Percentiles rank a stretch among this genome's conserved stretches.
Conservation (phyloP, 1,140 invertebrate genomes). For the Diachasmimorpha longicaudata region DNA sequence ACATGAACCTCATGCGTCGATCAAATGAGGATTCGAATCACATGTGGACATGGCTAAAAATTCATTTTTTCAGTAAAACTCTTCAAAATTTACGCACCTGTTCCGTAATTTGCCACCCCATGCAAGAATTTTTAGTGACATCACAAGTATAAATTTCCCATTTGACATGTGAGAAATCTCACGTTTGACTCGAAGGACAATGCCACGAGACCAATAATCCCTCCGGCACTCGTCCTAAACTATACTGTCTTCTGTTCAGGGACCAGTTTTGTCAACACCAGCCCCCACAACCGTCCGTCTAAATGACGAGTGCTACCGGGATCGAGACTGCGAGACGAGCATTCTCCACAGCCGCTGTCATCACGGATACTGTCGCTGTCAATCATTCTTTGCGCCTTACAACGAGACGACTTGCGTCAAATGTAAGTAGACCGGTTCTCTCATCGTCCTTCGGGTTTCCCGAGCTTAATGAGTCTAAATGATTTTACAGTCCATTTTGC, state of each 20-base stretch:
- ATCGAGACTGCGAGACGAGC: constrained; percentile 66
- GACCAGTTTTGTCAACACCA: constrained; percentile 23
- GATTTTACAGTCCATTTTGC: too few species aligned
- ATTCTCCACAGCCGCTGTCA: constrained; percentile 66
- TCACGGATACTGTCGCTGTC: constrained; percentile 69
- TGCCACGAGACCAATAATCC: too few species aligned
- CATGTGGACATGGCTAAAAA: too few species aligned
- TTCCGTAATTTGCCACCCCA: too few species aligned
- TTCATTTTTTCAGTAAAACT: neutral
- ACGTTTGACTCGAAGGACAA: too few species aligned
- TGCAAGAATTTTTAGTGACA: too few species aligned
- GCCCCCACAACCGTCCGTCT: constrained; percentile 34
- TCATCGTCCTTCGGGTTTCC: constrained; percentile 1
- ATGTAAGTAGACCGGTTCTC: constrained; percentile 65
- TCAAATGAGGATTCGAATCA: too few species aligned
- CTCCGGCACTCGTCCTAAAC: too few species aligned
- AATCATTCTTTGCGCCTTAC: constrained; percentile 70
- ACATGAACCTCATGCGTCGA: too few species aligned
- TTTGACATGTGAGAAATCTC: too few species aligned
- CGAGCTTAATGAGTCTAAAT: neutral
- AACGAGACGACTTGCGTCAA: constrained; percentile 71
- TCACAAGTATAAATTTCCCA: too few species aligned
- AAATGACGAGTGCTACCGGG: constrained; percentile 56
- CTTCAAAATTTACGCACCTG: too few species aligned
- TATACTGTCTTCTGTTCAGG: constrained; percentile 34